These are phyloP conservation scores for Poeciliopsis occidentalis DNA, from an alignment of 2,113 vertebrate genomes.

Conservation along the genomic window DNA sequence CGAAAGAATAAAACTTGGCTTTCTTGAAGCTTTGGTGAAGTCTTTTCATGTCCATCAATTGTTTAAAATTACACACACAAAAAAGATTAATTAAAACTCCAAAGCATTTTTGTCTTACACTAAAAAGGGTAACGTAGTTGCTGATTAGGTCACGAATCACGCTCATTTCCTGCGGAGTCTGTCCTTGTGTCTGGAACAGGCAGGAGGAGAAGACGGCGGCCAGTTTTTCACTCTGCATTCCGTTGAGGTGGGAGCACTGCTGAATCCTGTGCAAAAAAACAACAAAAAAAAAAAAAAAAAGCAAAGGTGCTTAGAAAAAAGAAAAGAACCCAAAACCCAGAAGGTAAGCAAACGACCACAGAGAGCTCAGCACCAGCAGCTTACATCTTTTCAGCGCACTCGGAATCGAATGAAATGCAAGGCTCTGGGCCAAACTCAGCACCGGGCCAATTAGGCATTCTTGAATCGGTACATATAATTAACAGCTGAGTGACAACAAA, in stretches of 20 bases:
- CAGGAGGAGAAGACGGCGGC: conserved; percentile 90
- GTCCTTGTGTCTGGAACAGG: conserved; percentile 94
- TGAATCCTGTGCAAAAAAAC: conserved; percentile 83
- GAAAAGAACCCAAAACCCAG: neutral
- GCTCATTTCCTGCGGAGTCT: conserved; percentile 86
- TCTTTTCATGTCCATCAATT: neutral
- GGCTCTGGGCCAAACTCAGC: conserved; percentile 47
- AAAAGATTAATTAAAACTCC: too few species aligned
- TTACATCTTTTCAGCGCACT: conserved; percentile 6
- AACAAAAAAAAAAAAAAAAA: neutral
- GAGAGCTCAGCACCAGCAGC: neutral
- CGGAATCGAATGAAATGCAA: conserved; percentile 13
- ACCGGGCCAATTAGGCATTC: conserved; percentile 57
- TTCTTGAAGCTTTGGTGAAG: neutral
- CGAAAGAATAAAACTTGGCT: neutral
- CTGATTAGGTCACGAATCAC: conserved; percentile 92
- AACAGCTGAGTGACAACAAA: conserved; percentile 34
- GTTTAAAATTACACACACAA: neutral
- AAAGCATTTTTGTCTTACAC: conserved; percentile 78
- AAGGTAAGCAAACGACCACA: neutral
- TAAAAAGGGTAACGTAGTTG: conserved; percentile 92
- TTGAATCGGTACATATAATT: conserved; percentile 57
- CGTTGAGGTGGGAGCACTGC: conserved; percentile 92
- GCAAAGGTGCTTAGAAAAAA: neutral
- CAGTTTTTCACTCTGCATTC: conserved; percentile 87